Evolutionary conservation across 2,797 vertebrate species (phyloP).

Genomic region (Mus minutoides): DNA sequence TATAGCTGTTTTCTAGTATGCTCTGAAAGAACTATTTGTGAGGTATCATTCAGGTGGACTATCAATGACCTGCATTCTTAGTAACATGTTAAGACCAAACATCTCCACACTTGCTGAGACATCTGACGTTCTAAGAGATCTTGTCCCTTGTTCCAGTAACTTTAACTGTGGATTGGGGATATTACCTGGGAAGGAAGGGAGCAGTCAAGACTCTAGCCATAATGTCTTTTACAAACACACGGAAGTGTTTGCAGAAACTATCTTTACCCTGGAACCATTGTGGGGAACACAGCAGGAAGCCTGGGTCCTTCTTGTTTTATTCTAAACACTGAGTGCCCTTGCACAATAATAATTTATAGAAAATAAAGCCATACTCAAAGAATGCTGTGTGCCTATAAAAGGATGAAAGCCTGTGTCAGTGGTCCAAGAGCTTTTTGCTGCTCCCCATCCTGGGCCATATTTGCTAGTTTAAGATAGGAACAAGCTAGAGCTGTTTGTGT

Average conservation of each 20-base stretch:
- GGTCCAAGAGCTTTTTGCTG: conserved; percentile 71
- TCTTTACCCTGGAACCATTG: conserved; percentile 65
- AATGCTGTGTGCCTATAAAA: conserved; percentile 80
- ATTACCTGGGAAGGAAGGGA: conserved; percentile 29
- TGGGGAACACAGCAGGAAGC: conserved; percentile 68
- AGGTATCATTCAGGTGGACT: neutral
- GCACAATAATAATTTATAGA: conserved; percentile 78
- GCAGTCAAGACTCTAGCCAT: conserved; percentile 52
- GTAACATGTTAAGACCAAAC: neutral
- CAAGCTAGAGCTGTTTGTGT: conserved; percentile 62
- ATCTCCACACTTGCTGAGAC: neutral
- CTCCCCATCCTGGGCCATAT: conserved; percentile 56
- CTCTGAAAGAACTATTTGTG: neutral
- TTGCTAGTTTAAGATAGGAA: conserved; percentile 79
- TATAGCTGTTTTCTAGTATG: neutral
- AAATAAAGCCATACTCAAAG: conserved; percentile 80
- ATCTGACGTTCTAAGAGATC: neutral
- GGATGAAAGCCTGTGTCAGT: conserved; percentile 68
- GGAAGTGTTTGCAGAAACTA: conserved; percentile 68
- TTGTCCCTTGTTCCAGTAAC: neutral
- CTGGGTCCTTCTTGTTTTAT: conserved; percentile 70
- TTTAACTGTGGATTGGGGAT: neutral
- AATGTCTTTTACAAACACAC: conserved; percentile 72
- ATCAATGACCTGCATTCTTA: neutral
- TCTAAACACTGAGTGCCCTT: conserved; percentile 82